Conservation (phyloP, 2,888 invertebrate species). For the Zelleria hepariella region DNA sequence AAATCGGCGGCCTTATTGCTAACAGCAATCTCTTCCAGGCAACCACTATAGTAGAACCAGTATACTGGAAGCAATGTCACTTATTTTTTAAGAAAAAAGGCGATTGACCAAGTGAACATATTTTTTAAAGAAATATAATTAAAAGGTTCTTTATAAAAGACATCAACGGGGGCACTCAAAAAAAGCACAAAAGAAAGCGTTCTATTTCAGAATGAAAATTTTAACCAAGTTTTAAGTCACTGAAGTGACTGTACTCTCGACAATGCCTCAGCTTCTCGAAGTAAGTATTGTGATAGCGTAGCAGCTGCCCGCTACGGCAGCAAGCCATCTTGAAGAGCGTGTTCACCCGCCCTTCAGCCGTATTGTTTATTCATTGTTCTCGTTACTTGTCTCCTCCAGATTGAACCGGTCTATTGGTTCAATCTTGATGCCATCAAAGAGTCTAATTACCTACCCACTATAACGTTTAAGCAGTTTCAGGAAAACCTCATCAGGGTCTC, state of each 20-base stretch:
- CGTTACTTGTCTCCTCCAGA: background rate
- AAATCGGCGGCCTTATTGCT: too few relatives aligned
- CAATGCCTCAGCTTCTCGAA: background rate
- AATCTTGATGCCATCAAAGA: background rate
- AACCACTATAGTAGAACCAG: too few relatives aligned
- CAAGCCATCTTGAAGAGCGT: background rate
- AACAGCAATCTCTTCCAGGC: too few relatives aligned
- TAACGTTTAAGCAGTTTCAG: constrained; percentile 61
- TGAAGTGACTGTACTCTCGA: background rate
- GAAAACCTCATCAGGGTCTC: constrained; percentile 63
- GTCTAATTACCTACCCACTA: constrained; percentile 59
- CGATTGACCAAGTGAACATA: too few relatives aligned
- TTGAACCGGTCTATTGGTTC: background rate
- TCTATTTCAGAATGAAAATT: background rate
- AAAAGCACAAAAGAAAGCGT: too few relatives aligned
- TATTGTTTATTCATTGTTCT: background rate
- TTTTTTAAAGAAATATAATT: too few relatives aligned
- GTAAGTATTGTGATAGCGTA: background rate
- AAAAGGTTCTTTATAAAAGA: too few relatives aligned
- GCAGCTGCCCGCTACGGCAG: background rate
- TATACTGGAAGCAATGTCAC: too few relatives aligned
- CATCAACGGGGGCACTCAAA: too few relatives aligned
- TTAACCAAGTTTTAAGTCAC: background rate
- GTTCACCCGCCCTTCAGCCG: background rate
- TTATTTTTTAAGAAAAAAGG: too few relatives aligned